Evolutionary conservation across 2,888 invertebrate genomes (phyloP), one percentile per base, ranked within the genome.

Genomic region (Polymixis flavicincta): DNA sequence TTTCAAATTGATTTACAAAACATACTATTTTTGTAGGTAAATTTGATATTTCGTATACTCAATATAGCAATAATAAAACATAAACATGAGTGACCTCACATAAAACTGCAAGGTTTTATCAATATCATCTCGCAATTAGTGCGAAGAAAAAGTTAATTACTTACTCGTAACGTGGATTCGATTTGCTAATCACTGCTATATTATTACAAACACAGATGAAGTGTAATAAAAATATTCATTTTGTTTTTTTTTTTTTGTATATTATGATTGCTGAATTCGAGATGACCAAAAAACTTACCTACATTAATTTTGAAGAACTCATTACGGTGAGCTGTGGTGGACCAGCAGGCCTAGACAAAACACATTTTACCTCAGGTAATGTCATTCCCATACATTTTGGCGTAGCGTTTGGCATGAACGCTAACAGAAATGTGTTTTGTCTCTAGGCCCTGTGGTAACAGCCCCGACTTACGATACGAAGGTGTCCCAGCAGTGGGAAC

Each of bases 71-170:
- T n/a, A 61, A 61, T 60, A 63, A 63, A 17, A 52, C 11, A 48
- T 28, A 28, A 63, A 63, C 25, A 25, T 13, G 11, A 14, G 48
- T 64, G 48, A 57, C 54, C 37, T 77, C 64, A 63, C 45, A 48
- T 28, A 25, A 17, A 69, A 59, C 42, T 37, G 37, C 78, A 64
- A 83, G 83, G 59, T 65, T 76, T 82, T 64, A 83, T 79, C 78
- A 59, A 82, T 82, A 78, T 59, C 57, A 70, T 32, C 48, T 50
- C 17, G 59, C 22, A 68, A 79, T 79, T 79, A 79, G 55, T 64
- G 22, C 42, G 11, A 32, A 67, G 25, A 78, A 78, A 78, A 82
- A 55, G 50, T 61, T 82, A 78, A 82, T 82, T 55, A 76, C 67
- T 82, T 55, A 76, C 67, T 42, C 2, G 32, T 42, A 76, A 66